Evolutionary conservation across 2,797 vertebrate species (phyloP).

Genomic region (Tiaroga cobitis): DNA sequence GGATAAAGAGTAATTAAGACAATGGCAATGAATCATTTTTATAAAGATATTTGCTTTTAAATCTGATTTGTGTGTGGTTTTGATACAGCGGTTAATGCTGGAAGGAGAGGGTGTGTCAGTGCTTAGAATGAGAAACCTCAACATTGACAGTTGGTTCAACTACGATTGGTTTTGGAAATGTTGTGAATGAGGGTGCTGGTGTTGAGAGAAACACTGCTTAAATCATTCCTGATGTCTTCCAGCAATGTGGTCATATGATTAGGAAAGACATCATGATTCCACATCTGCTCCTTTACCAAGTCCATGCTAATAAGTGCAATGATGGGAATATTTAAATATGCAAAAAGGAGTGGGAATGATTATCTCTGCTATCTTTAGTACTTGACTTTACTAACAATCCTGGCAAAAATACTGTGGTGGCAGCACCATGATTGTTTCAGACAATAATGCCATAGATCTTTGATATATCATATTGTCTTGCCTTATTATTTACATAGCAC

Average conservation of each 20-base stretch:
- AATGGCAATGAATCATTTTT: background rate
- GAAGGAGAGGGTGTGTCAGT: conserved; percentile 37
- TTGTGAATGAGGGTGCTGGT: conserved; percentile 54
- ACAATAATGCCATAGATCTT: background rate
- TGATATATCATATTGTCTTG: background rate
- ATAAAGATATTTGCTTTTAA: background rate
- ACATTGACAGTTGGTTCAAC: conserved; percentile 40
- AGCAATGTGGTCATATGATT: conserved; percentile 49
- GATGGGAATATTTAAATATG: conserved; percentile 10
- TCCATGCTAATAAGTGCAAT: conserved; percentile 44
- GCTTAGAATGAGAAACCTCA: conserved; percentile 31
- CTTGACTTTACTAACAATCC: background rate
- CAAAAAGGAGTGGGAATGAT: conserved; percentile 54
- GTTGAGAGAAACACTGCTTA: conserved; percentile 61
- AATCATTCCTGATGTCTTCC: conserved; percentile 61
- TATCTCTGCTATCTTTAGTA: conserved; percentile 44
- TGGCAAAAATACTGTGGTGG: background rate
- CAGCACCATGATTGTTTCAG: background rate
- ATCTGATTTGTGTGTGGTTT: background rate
- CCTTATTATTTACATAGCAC: background rate
- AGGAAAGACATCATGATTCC: conserved; percentile 61
- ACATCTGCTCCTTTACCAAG: conserved; percentile 59
- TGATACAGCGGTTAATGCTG: conserved; percentile 17
- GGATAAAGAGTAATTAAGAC: background rate
- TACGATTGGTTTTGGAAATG: conserved; percentile 41